Evolutionary conservation across 37 sponge, comb jelly and placozoan genomes (phyloP).

Genomic region (Aplysina aerophoba): DNA sequence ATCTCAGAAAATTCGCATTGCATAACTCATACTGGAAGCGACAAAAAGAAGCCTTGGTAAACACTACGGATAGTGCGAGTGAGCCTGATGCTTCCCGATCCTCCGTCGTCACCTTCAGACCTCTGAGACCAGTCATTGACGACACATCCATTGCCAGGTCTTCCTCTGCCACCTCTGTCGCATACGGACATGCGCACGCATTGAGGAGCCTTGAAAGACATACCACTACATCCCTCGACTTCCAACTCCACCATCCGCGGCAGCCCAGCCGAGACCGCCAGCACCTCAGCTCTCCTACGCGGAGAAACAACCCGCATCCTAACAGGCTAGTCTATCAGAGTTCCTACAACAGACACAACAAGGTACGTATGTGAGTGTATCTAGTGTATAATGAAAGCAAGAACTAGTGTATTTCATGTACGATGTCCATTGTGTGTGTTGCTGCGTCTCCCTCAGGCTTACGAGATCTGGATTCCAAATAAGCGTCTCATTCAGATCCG

Average conservation of each 20-base stretch:
- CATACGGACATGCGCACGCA: background rate
- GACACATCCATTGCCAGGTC: no score
- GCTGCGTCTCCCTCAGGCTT: background rate
- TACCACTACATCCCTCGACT: conserved; percentile 26
- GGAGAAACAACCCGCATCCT: conserved; percentile 40
- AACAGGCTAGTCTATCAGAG: conserved; percentile 27
- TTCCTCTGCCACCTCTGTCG: background rate
- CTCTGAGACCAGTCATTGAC: no score
- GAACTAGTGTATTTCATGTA: background rate
- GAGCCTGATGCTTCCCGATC: no score
- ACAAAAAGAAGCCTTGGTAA: no score
- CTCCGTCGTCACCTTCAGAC: no score
- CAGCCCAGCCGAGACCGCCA: background rate
- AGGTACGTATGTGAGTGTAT: conserved; percentile 21
- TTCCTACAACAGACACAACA: conserved; percentile 37
- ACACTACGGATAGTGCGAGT: no score
- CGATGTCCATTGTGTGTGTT: background rate
- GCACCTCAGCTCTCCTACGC: conserved; percentile 11
- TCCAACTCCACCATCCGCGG: background rate
- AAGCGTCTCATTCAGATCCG: background rate
- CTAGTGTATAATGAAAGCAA: no score
- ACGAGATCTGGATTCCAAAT: conserved; percentile 39
- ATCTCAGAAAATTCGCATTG: no score
- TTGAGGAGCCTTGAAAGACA: background rate
- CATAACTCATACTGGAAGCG: no score